Conservation (phyloP, 2,888 invertebrate genomes). For the Eulithis prunata region DNA sequence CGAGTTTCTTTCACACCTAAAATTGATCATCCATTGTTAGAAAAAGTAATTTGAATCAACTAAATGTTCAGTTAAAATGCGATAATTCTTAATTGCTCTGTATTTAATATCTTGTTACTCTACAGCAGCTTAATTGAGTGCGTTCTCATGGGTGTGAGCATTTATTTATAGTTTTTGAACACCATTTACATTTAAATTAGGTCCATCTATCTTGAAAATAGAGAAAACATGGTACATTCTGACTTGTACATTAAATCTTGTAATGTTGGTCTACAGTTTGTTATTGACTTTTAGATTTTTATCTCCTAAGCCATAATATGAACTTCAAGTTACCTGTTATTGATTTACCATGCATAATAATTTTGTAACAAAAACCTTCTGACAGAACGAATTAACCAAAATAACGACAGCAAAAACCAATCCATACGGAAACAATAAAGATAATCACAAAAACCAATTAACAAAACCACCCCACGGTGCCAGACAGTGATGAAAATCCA, state of each 20-base stretch:
- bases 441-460: slow-evolving; percentile 40
- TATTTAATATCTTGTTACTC: slow-evolving; percentile 36
- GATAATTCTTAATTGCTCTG: slow-evolving; percentile 40
- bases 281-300: not conserved
- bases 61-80: slow-evolving; percentile 36
- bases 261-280: not conserved
- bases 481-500: slow-evolving; percentile 44
- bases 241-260: slow-evolving; percentile 1
- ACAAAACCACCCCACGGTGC: slow-evolving; percentile 40
- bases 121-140: slow-evolving; percentile 51
- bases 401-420: slow-evolving; percentile 17
- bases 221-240: slow-evolving; percentile 13
- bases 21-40: slow-evolving; percentile 29
- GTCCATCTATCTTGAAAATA: slow-evolving; percentile 17
- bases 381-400: slow-evolving; percentile 21
- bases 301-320: not conserved
- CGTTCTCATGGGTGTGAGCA: slow-evolving; percentile 48
- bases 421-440: slow-evolving; percentile 32
- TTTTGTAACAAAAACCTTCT: slow-evolving; percentile 1
- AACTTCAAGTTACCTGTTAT: not conserved
- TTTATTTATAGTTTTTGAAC: slow-evolving; percentile 50
- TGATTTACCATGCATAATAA: not conserved
- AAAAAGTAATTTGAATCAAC: slow-evolving; percentile 31
- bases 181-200: slow-evolving; percentile 47
- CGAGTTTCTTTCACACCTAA: slow-evolving; percentile 27